Conservation (phyloP, 2,797 vertebrate species). For the Emydoidea blandingii region DNA sequence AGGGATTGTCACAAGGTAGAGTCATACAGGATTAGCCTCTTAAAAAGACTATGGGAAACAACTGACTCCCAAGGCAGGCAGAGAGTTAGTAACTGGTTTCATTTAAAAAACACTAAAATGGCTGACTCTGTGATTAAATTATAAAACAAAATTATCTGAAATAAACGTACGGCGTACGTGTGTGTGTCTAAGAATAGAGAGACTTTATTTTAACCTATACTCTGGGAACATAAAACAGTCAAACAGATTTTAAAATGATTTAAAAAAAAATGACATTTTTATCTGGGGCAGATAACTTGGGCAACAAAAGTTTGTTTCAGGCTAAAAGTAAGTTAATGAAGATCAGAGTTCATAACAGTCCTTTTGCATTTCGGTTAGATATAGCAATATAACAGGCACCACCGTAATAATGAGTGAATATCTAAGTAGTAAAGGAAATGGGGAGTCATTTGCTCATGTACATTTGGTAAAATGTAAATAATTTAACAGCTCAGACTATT, state of each 20-base stretch:
- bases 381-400: constrained; percentile 5
- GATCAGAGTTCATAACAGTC: not conserved
- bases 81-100: not conserved
- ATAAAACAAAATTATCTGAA: not conserved
- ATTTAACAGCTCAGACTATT: not conserved
- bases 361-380: constrained; percentile 13
- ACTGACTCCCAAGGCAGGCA: not conserved
- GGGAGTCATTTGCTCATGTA: not conserved
- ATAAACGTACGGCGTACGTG: not conserved
- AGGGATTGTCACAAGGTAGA: not conserved
- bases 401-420: not conserved
- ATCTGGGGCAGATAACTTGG: not conserved
- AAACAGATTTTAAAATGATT: not conserved
- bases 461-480: not conserved
- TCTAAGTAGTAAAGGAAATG: not conserved
- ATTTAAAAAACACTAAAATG: not conserved
- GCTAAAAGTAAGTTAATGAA: not conserved
- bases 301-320: not conserved
- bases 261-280: rapidly evolving
- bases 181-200: not conserved
- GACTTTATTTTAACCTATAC: not conserved
- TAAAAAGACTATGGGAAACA: not conserved
- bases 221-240: not conserved
- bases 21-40: rapidly evolving
- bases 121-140: not conserved